Evolutionary conservation across 2,113 vertebrate genomes (phyloP).

Genomic region (Oryzias javanicus): DNA sequence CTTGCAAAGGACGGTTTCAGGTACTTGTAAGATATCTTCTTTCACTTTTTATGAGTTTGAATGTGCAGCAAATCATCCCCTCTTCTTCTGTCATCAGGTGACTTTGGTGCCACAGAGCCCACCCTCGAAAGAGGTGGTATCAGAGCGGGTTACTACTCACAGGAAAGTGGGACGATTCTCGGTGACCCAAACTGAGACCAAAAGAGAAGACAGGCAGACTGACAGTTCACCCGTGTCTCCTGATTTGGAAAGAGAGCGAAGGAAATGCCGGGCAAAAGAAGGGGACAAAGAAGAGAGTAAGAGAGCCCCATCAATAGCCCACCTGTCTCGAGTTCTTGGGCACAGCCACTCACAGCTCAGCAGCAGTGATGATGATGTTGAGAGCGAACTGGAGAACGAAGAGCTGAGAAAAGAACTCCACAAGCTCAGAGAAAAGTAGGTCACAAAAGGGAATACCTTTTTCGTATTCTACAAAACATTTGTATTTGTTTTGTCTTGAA

Average conservation of each 20-base stretch:
- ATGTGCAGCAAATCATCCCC: neutral
- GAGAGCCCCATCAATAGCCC: constrained; percentile 52
- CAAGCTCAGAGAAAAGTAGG: constrained; percentile 87
- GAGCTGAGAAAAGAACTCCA: constrained; percentile 85
- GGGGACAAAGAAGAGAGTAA: constrained; percentile 69
- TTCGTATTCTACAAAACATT: neutral
- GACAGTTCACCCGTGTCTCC: constrained; percentile 72
- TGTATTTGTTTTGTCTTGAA: neutral
- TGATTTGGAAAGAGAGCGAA: constrained; percentile 66
- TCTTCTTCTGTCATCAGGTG: constrained; percentile 70
- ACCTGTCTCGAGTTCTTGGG: constrained; percentile 46
- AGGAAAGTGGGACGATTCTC: constrained; percentile 80
- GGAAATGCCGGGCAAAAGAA: constrained; percentile 65
- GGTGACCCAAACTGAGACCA: constrained; percentile 68
- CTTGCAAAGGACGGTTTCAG: constrained; percentile 73
- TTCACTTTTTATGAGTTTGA: neutral
- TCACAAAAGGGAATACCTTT: neutral
- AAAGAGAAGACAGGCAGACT: constrained; percentile 59
- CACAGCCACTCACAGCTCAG: constrained; percentile 83
- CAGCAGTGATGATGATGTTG: constrained; percentile 86
- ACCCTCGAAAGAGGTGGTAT: constrained; percentile 33
- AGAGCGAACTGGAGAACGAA: constrained; percentile 87
- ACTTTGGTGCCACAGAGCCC: constrained; percentile 76
- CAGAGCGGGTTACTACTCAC: constrained; percentile 48
- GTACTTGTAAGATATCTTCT: constrained; percentile 29